Conservation (phyloP, 2,797 vertebrate species). For the Sebastes oblongus region DNA sequence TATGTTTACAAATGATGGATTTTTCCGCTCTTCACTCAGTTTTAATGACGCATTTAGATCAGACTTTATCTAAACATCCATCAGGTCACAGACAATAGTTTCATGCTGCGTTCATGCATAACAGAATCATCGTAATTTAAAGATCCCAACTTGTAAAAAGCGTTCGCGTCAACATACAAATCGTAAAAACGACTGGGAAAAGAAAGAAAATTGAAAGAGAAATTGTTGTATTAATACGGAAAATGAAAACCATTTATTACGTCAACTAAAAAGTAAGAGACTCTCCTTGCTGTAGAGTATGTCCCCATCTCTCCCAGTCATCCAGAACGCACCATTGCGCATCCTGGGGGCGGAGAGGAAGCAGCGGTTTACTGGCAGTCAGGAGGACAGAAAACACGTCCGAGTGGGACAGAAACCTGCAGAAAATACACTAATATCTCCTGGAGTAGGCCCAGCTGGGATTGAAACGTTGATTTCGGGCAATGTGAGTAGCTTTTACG, state of each 20-base stretch:
- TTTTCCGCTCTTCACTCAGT: neutral
- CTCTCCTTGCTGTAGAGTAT: too few species aligned
- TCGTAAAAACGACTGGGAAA: neutral
- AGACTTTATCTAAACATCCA: neutral
- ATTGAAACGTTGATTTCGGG: neutral
- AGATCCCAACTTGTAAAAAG: neutral
- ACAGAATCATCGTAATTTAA: accelerated
- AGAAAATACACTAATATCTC: neutral
- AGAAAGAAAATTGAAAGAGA: too few species aligned
- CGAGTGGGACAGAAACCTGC: neutral
- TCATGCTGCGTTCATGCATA: neutral
- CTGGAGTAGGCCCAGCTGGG: neutral
- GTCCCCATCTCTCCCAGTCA: accelerated
- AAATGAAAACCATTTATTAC: neutral
- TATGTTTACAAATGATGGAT: neutral
- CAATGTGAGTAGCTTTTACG: slow-evolving; percentile 14
- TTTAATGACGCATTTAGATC: neutral
- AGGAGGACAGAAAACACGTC: neutral
- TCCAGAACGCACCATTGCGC: slow-evolving; percentile 31
- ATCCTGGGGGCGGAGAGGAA: slow-evolving; percentile 1
- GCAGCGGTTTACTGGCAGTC: neutral
- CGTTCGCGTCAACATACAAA: neutral
- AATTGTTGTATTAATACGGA: accelerated
- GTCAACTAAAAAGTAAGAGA: accelerated
- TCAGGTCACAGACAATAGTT: neutral